A percentile compares a stretch with the other conserved stretches of the same genome.
Conservation (phyloP, 2,113 vertebrate species). For the Heteronetta atricapilla region DNA sequence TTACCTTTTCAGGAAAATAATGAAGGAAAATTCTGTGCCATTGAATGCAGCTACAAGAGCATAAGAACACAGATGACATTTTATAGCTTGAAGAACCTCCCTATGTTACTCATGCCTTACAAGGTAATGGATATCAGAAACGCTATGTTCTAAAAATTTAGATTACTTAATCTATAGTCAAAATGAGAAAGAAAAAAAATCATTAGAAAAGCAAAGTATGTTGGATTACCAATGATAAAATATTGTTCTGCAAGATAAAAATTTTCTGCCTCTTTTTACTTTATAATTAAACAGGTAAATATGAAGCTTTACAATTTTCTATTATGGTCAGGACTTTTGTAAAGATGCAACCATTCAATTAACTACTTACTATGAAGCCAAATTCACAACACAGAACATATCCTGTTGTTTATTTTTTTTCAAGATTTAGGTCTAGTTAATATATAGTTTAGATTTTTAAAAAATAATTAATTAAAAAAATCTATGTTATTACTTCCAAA, state of each 20-base stretch:
- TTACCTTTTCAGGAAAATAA: neutral
- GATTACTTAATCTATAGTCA: neutral
- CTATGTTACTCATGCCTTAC: neutral
- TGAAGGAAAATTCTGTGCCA: neutral
- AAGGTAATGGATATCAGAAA: neutral
- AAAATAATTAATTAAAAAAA: neutral
- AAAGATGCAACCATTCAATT: neutral
- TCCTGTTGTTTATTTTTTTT: too few relatives aligned
- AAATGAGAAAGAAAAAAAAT: neutral
- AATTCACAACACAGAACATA: neutral
- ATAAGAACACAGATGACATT: neutral
- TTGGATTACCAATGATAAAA: neutral
- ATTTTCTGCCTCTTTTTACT: neutral
- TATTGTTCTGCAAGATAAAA: neutral
- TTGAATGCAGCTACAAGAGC: neutral
- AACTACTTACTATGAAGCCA: neutral
- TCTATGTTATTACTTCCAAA: neutral
- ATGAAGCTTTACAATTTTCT: neutral
- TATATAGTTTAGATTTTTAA: neutral
- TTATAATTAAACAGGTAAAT: neutral
- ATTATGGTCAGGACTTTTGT: neutral
- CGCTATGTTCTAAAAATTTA: neutral
- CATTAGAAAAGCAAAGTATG: neutral
- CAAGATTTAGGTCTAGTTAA: neutral
- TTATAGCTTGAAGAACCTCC: neutral